Percentiles rank a stretch among this genome's conserved stretches.
phyloP scores from a whole-genome alignment of 2,888 invertebrate species.

The Branchipolynoe longqiensis region DNA sequence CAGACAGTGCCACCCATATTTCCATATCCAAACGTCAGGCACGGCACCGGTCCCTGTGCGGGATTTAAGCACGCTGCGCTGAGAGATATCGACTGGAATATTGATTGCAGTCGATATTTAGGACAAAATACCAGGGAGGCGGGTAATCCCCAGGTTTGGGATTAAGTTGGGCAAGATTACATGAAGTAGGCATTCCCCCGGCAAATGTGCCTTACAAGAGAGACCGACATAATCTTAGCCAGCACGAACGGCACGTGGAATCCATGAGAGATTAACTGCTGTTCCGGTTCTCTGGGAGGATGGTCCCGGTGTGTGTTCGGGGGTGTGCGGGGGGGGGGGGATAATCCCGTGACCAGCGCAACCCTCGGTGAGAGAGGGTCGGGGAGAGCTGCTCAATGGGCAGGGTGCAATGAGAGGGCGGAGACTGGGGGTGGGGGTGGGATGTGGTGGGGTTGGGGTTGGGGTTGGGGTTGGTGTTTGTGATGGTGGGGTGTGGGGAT shows the following conservation, averaged over 20 bases:
- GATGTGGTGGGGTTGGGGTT: background rate
- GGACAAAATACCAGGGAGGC: background rate
- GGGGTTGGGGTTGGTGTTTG: background rate
- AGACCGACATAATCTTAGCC: constrained; percentile 45
- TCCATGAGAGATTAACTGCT: constrained; percentile 42
- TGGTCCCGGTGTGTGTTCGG: background rate
- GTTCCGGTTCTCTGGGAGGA: no score
- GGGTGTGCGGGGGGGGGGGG: background rate
- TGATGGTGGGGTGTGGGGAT: background rate
- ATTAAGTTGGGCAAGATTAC: constrained; percentile 44
- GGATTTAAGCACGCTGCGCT: background rate
- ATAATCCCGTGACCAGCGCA: constrained; percentile 1
- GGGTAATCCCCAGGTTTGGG: background rate
- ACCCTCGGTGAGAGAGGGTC: background rate
- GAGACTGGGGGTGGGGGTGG: background rate
- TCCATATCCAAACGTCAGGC: background rate
- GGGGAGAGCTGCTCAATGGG: background rate
- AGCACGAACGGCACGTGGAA: constrained; percentile 45
- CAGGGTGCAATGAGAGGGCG: no score
- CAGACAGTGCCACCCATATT: background rate
- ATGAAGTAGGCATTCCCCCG: constrained; percentile 41
- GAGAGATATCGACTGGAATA: constrained; percentile 28
- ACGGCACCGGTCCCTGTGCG: background rate
- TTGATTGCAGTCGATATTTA: constrained; percentile 18
- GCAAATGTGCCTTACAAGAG: constrained; percentile 8